A percentile compares a stretch with the other conserved stretches of the same genome.
Conservation (phyloP, 1,140 invertebrate species). For the Dinoponera quadriceps region DNA sequence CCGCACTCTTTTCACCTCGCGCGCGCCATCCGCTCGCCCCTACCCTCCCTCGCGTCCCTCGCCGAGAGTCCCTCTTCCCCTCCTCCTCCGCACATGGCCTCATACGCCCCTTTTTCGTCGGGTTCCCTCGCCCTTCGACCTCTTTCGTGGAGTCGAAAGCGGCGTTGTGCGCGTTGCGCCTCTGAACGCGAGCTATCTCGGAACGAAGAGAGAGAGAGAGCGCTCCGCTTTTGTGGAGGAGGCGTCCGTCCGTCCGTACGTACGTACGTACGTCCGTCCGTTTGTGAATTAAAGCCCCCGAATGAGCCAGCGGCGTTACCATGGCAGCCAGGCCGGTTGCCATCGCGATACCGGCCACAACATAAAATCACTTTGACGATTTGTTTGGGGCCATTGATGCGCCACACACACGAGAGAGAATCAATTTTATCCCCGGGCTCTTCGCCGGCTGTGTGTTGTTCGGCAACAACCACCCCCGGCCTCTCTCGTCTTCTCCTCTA, state of each 20-base stretch:
- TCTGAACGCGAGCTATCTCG: constrained; percentile 64
- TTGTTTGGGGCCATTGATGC: constrained; percentile 83
- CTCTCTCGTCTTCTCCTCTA: background rate
- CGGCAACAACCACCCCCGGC: constrained; percentile 29
- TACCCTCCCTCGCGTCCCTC: background rate
- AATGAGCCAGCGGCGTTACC: constrained; percentile 79
- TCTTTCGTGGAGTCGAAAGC: constrained; percentile 63
- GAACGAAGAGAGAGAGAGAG: constrained; percentile 46
- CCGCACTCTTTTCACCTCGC: constrained; percentile 1
- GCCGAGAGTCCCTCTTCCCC: constrained; percentile 28
- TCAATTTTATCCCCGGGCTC: constrained; percentile 77
- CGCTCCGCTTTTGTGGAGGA: constrained; percentile 59
- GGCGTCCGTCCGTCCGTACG: constrained; percentile 67
- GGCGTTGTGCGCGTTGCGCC: constrained; percentile 23
- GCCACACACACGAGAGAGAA: constrained; percentile 77
- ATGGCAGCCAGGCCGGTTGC: constrained; percentile 81
- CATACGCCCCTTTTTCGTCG: constrained; percentile 63
- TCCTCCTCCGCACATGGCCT: constrained; percentile 11
- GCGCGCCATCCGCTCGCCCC: background rate
- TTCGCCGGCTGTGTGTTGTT: background rate
- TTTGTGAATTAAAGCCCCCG: constrained; percentile 80
- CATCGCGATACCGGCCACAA: constrained; percentile 84
- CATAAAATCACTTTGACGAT: constrained; percentile 85
- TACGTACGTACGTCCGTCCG: constrained; percentile 40
- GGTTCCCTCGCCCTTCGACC: constrained; percentile 73